Percentiles rank a stretch among this genome's conserved stretches.
Conservation (phyloP, 2,113 vertebrate species). For the Sinocyclocheilus anshuiensis region DNA sequence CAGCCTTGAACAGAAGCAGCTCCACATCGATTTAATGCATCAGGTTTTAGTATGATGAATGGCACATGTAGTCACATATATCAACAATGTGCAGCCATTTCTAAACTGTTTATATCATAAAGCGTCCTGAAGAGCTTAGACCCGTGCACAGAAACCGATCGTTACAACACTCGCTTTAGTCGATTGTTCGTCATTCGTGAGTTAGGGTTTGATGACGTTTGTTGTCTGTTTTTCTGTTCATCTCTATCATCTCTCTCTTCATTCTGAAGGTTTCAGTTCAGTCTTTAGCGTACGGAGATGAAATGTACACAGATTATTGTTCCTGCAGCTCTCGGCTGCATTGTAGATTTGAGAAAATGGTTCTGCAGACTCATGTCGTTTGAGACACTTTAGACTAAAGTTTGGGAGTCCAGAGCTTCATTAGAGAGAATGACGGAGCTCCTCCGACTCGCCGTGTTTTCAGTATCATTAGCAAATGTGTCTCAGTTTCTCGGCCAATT, state of each 20-base stretch:
- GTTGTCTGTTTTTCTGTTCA: background rate
- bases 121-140: background rate
- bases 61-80: slow-evolving; percentile 30
- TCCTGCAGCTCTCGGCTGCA: background rate
- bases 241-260: background rate
- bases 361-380: background rate
- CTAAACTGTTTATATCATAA: background rate
- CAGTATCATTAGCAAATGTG: slow-evolving; percentile 64
- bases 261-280: background rate
- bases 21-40: too few species aligned
- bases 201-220: background rate
- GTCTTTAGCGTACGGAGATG: background rate
- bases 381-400: background rate
- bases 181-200: background rate
- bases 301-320: background rate
- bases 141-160: background rate
- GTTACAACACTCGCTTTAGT: background rate
- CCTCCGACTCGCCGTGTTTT: slow-evolving; percentile 54
- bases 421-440: slow-evolving; percentile 35
- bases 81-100: background rate
- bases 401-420: background rate
- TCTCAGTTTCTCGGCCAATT: slow-evolving; percentile 72
- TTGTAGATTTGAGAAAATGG: background rate
- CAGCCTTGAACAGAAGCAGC: slow-evolving; percentile 28
- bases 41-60: slow-evolving; percentile 31